These are phyloP conservation scores for Araneus ventricosus DNA, from an alignment of 1,140 invertebrate genomes.

Conservation along the genomic window DNA sequence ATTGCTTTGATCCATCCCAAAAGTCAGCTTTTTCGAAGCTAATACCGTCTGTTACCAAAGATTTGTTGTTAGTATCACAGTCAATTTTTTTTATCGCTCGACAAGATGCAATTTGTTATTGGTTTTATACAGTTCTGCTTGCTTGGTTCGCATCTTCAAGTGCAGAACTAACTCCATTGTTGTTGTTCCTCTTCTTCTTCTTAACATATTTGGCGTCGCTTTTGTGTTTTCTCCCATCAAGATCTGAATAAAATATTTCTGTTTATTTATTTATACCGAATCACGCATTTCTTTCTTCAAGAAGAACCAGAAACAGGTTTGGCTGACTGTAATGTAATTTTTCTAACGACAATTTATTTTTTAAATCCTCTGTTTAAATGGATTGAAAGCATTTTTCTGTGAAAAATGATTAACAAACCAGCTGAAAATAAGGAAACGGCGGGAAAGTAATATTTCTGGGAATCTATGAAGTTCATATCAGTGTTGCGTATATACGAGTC, in stretches of 20 bases:
- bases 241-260: background rate
- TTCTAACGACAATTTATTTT: no score
- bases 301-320: background rate
- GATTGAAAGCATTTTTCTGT: no score
- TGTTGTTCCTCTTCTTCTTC: background rate
- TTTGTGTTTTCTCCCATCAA: background rate
- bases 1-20: background rate
- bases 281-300: background rate
- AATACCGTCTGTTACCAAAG: background rate
- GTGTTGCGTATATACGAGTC: no score
- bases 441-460: no score
- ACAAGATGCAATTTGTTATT: slow-evolving; percentile 5
- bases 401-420: no score
- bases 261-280: background rate
- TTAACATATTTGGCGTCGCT: background rate
- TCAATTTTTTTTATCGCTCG: background rate
- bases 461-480: no score
- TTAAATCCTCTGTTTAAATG: no score
- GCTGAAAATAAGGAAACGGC: no score
- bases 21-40: background rate
- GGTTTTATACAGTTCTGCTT: background rate
- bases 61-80: background rate
- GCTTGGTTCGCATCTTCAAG: background rate
- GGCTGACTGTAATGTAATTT: background rate
- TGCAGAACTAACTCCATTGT: background rate